Conservation (phyloP, 1,140 invertebrate species). For the Bradysia coprophila region DNA sequence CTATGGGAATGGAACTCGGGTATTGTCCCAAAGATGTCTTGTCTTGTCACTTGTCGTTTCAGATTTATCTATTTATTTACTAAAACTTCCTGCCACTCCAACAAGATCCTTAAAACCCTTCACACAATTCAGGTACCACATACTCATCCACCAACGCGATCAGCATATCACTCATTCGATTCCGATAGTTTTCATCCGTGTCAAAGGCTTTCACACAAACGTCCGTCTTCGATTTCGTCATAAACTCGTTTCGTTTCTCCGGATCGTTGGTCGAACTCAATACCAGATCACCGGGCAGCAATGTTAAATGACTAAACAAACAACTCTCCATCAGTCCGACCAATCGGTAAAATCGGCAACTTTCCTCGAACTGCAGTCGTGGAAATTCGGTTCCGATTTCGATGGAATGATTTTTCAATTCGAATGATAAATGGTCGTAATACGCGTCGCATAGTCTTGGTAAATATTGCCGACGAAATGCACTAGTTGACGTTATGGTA, state of each 20-base stretch:
- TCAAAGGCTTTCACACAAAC: constrained; percentile 25
- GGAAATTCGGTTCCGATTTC: constrained; percentile 20
- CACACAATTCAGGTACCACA: no score
- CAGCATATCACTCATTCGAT: constrained; percentile 24
- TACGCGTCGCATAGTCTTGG: background rate
- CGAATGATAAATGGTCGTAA: background rate
- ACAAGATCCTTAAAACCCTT: no score
- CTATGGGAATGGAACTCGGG: no score
- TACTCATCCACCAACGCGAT: constrained; percentile 28
- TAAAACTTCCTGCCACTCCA: no score
- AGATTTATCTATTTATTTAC: no score
- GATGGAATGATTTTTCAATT: constrained; percentile 16
- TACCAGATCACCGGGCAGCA: constrained; percentile 17
- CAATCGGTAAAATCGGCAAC: constrained; percentile 23
- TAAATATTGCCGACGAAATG: background rate
- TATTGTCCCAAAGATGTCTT: no score
- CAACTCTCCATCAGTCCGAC: constrained; percentile 28
- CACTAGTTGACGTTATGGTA: background rate
- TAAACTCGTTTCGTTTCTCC: constrained; percentile 21
- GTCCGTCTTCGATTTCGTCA: constrained; percentile 23
- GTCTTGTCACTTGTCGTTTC: no score
- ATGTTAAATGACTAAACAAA: constrained; percentile 26
- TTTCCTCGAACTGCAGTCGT: constrained; percentile 21
- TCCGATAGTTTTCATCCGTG: constrained; percentile 19
- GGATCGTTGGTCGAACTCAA: constrained; percentile 20